These are phyloP conservation scores for Tetranychus urticae DNA, from an alignment of 1,140 invertebrate genomes.

Conservation along the genomic window DNA sequence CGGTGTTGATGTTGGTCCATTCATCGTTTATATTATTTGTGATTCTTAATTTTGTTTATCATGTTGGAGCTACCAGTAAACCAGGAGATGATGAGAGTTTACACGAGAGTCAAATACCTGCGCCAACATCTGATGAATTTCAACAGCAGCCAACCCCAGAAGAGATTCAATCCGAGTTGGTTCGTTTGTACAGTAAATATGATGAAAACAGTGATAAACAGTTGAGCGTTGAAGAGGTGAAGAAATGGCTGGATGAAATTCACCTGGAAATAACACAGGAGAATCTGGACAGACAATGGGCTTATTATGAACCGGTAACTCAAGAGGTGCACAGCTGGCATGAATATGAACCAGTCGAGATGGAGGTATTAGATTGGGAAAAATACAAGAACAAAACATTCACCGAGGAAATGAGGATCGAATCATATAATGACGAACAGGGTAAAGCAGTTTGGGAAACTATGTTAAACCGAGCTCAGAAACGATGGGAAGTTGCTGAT, in stretches of 20 bases:
- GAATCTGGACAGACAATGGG: conserved; percentile 74
- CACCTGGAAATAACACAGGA: conserved; percentile 53
- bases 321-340: conserved; percentile 15
- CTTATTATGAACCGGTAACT: conserved; percentile 16
- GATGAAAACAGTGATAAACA: conserved; percentile 38
- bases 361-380: conserved; percentile 56
- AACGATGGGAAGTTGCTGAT: conserved; percentile 59
- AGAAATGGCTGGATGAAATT: conserved; percentile 46
- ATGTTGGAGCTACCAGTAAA: background rate
- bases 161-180: background rate
- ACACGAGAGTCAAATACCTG: conserved; percentile 7
- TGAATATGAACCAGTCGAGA: conserved; percentile 58
- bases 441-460: conserved; percentile 30
- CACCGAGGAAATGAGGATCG: conserved; percentile 32
- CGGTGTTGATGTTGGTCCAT: too few species aligned
- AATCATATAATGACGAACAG: background rate
- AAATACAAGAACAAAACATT: conserved; percentile 57
- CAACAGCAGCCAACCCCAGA: background rate
- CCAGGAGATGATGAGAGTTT: conserved; percentile 3
- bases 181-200: background rate
- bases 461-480: conserved; percentile 52
- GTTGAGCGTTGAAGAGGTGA: conserved; percentile 62
- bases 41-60: too few species aligned
- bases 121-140: background rate
- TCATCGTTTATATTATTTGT: too few species aligned